These are phyloP conservation scores for Zygogramma bicolorata DNA, from an alignment of 2,888 invertebrate genomes.

Conservation along the genomic window DNA sequence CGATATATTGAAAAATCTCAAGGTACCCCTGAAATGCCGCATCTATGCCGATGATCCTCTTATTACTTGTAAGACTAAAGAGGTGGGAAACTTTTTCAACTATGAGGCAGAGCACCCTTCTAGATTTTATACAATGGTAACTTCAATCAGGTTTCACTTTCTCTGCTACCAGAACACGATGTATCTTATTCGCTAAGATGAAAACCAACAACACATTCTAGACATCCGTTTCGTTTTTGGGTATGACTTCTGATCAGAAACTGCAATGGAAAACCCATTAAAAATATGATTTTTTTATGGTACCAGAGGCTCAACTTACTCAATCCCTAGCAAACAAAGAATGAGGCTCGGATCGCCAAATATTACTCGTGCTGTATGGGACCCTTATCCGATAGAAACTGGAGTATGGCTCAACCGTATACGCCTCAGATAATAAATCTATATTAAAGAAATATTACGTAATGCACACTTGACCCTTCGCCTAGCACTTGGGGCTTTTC, in stretches of 20 bases:
- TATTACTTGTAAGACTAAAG: slow-evolving; percentile 11
- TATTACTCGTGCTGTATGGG: background rate
- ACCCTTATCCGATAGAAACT: slow-evolving; percentile 1
- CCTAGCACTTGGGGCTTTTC: background rate
- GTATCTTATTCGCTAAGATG: no score
- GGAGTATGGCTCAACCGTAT: background rate
- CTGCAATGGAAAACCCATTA: background rate
- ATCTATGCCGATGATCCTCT: slow-evolving; percentile 23
- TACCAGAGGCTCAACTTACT: background rate
- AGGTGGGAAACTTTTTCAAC: background rate
- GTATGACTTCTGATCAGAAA: background rate
- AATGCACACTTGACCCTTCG: background rate
- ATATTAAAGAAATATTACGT: background rate
- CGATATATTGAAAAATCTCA: background rate
- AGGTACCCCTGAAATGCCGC: slow-evolving; percentile 9
- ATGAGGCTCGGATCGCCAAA: background rate
- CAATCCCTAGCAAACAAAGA: background rate
- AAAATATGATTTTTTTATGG: background rate
- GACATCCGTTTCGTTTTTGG: background rate
- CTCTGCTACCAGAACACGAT: no score
- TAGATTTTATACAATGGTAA: no score
- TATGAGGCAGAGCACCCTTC: no score
- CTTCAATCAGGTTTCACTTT: no score
- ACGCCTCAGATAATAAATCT: background rate
- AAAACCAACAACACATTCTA: background rate